Evolutionary conservation across 2,113 vertebrate genomes (phyloP), one percentile per base, ranked within the genome.

Genomic region (Atlantisia rogersi): DNA sequence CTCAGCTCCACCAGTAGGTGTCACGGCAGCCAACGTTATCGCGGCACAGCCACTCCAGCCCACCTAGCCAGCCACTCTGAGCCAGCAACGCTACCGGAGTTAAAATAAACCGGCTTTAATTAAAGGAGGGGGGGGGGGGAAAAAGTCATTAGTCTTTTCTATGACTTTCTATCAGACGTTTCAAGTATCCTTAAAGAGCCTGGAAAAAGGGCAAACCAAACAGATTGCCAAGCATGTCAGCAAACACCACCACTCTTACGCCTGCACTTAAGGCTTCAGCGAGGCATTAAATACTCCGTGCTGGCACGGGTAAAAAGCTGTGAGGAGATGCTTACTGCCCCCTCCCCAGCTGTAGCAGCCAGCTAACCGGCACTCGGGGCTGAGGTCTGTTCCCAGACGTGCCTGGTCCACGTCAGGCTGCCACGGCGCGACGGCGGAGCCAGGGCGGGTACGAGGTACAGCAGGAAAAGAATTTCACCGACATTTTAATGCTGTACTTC

Each of bases 211-310:
- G 29, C 69, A 92, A 88, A 90, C 35, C 82, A 97, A 95, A 97
- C 73, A 87, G 88, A 92, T 93, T 94, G 90, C 94, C 91, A 96
- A 95, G 93, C 81, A 55, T 69, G 70, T 86, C 82, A 87, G 81
- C 82, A 97, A 96, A 97, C 14, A 92, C 25, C 55, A 35, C 67
- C 32, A 22, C 77, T 92, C 91, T 91, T 76, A 88, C 3, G 29
- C 70, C 71, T 83, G 86, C 73, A 83, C 92, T 96, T 59, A 46
- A 21, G 77, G 70, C 39, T 87, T 55, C 65, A 62, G 69, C 35
- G 65, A 90, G 78, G 69, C 64, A 91, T 21, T 68, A 76, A 94
- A 90, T 59, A 68, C 76, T 29, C 44, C 2, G 2, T 28, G 74
- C 84, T 88, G 92, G 91, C 94, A 78, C 68, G 81, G 44, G 58